A percentile compares a stretch with the other conserved stretches of the same genome.
These are phyloP conservation scores for Apodemus speciosus DNA, from an alignment of 2,113 vertebrate genomes.

Conservation along the genomic window DNA sequence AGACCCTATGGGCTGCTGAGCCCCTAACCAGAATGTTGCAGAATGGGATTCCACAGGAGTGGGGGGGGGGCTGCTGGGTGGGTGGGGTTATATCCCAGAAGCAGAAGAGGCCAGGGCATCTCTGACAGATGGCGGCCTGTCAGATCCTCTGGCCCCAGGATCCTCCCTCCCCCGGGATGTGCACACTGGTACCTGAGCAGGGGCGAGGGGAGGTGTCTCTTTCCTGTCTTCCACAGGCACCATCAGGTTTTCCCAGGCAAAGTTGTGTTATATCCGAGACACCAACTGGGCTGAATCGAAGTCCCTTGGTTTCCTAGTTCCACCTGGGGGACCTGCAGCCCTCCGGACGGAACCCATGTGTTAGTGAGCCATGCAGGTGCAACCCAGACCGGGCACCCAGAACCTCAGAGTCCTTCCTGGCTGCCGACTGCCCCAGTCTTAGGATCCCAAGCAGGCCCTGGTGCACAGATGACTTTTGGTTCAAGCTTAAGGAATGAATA, in stretches of 20 bases:
- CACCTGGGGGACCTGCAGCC: neutral
- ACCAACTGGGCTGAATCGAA: slow-evolving; percentile 26
- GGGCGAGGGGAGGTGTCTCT: neutral
- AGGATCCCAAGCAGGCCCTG: neutral
- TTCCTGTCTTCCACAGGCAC: neutral
- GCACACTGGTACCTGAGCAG: neutral
- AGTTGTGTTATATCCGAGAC: neutral
- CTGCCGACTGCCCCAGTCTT: neutral
- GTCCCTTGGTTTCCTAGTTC: neutral
- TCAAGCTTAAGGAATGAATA: neutral
- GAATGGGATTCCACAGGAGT: neutral
- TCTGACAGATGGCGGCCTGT: neutral
- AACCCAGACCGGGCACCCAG: neutral
- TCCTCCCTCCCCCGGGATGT: neutral
- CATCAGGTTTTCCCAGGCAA: slow-evolving; percentile 8
- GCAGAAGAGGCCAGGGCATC: neutral
- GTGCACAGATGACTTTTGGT: neutral
- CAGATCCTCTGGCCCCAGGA: neutral
- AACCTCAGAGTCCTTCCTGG: neutral
- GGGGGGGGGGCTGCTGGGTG: neutral
- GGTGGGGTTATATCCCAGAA: neutral
- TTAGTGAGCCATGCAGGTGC: neutral
- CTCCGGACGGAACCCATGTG: neutral
- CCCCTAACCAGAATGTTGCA: neutral
- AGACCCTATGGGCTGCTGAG: neutral